These are phyloP conservation scores for Trididemnum miniatum DNA, from an alignment of 23 tunicate species.

Conservation along the genomic window DNA sequence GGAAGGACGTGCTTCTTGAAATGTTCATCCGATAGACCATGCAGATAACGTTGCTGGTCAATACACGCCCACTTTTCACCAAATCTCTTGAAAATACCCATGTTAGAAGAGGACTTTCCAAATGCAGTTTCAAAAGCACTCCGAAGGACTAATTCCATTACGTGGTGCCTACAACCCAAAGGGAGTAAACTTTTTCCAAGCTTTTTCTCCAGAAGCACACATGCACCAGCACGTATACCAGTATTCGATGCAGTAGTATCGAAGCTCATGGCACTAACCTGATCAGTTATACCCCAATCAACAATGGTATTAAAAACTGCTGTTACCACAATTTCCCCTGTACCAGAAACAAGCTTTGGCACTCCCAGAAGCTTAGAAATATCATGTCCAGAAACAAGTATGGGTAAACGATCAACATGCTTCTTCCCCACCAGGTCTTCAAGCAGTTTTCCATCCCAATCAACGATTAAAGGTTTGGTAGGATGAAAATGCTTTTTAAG, in stretches of 20 bases:
- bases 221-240: background rate
- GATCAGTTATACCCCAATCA: background rate
- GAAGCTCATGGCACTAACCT: background rate
- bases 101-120: background rate
- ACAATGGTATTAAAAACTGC: background rate
- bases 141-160: background rate
- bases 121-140: background rate
- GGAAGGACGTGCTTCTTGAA: slow-evolving; percentile 6
- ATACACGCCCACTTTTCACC: background rate
- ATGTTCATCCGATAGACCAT: slow-evolving; percentile 11
- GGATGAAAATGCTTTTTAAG: background rate
- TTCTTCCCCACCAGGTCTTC: background rate
- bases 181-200: background rate
- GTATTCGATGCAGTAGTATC: background rate
- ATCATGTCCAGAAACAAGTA: background rate
- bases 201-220: background rate
- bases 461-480: background rate
- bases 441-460: background rate
- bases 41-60: background rate
- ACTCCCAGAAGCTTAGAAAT: background rate
- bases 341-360: background rate
- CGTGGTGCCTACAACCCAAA: background rate
- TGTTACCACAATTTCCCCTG: background rate
- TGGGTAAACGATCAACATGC: background rate
- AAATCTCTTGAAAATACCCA: background rate